Evolutionary conservation across 2,888 invertebrate genomes (phyloP).

Genomic region (Drosophila histrio): DNA sequence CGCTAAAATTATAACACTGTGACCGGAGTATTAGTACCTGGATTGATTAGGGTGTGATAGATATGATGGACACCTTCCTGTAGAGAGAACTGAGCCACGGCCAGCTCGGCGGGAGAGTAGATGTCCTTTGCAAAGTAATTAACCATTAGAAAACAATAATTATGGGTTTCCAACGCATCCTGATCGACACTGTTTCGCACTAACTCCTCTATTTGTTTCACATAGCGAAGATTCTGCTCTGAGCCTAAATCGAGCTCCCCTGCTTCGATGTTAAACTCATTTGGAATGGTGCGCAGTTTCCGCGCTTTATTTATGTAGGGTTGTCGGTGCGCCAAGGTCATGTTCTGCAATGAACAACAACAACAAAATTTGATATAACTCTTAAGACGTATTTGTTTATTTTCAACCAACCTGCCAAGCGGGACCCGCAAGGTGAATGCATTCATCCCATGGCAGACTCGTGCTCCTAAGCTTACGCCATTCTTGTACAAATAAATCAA

Average conservation of each 20-base stretch:
- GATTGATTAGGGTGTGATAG: conserved; percentile 35
- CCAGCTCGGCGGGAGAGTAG: conserved; percentile 32
- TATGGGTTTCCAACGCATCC: neutral
- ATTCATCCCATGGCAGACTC: neutral
- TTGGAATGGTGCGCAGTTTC: neutral
- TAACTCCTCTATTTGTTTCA: conserved; percentile 14
- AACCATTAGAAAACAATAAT: conserved; percentile 36
- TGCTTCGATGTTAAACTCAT: too few species aligned
- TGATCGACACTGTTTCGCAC: conserved; percentile 11
- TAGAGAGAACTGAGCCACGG: conserved; percentile 22
- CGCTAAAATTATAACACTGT: too few species aligned
- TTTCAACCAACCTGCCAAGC: conserved; percentile 12
- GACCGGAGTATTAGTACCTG: conserved; percentile 31
- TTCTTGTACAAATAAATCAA: conserved; percentile 5
- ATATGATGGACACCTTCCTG: conserved; percentile 15
- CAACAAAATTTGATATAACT: neutral
- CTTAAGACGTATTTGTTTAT: neutral
- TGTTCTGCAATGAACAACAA: neutral
- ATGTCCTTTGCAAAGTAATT: conserved; percentile 19
- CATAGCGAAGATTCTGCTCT: neutral
- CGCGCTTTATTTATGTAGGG: neutral
- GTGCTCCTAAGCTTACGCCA: neutral
- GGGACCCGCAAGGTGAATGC: neutral
- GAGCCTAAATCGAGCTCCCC: neutral
- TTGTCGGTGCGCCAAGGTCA: neutral